These are phyloP conservation scores for Scolopax mira DNA, from an alignment of 2,113 vertebrate species.

Conservation along the genomic window DNA sequence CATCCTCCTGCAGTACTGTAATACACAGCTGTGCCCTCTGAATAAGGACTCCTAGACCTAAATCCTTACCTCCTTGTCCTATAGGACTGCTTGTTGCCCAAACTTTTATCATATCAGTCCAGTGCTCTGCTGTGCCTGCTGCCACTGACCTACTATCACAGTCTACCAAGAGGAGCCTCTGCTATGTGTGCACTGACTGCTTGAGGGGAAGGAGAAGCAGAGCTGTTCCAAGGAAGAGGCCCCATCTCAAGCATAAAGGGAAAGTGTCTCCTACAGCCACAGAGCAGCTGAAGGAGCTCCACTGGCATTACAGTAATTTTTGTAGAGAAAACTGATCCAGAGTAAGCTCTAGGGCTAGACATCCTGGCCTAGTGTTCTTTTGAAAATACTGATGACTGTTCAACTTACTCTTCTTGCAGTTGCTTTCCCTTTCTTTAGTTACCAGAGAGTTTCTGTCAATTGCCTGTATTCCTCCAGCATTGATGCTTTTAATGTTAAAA, in stretches of 20 bases:
- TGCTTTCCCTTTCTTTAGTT: neutral
- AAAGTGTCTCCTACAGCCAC: neutral
- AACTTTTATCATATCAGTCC: neutral
- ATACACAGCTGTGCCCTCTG: neutral
- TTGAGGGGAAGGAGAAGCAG: neutral
- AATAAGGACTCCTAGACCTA: neutral
- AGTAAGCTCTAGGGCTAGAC: neutral
- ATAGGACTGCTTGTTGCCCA: neutral
- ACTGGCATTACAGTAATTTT: neutral
- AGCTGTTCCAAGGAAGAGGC: neutral
- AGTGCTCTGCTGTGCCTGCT: neutral
- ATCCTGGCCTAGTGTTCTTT: neutral
- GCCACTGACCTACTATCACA: neutral
- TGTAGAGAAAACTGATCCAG: neutral
- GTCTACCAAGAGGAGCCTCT: fast-evolving
- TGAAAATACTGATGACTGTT: neutral
- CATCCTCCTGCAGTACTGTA: neutral
- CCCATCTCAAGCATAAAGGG: neutral
- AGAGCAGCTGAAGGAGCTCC: neutral
- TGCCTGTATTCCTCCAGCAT: neutral
- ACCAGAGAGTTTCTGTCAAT: neutral
- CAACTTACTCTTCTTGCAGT: neutral
- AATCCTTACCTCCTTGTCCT: neutral
- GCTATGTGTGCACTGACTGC: neutral
- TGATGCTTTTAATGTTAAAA: neutral